These are phyloP conservation scores for Deroplatys truncata DNA, from an alignment of 2,888 invertebrate genomes.

Conservation along the genomic window DNA sequence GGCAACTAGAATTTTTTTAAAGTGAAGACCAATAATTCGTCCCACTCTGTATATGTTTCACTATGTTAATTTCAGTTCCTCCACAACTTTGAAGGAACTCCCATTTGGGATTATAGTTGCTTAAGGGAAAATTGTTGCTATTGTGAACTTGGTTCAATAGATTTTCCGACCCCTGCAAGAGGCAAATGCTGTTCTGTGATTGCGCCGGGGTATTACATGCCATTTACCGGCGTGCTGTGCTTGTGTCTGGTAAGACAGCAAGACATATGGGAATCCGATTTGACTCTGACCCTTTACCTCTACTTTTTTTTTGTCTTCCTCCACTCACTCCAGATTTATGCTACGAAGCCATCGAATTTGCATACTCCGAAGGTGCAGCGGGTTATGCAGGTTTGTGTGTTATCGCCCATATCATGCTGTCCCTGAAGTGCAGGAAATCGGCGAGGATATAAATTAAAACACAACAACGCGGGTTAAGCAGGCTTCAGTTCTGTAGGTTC, in stretches of 20 bases:
- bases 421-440: not conserved
- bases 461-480: not conserved
- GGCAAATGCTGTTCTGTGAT: not conserved
- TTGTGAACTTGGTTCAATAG: too few species aligned
- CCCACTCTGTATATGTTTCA: too few species aligned
- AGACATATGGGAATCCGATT: not conserved
- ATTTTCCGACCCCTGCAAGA: too few species aligned
- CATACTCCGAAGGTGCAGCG: not conserved
- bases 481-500: not conserved
- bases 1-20: too few species aligned
- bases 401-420: not conserved
- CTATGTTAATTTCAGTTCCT: too few species aligned
- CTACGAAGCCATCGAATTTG: not conserved
- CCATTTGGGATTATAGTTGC: too few species aligned
- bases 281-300: not conserved
- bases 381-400: not conserved
- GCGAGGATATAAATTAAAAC: not conserved
- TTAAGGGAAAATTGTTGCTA: too few species aligned
- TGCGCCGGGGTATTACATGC: not conserved
- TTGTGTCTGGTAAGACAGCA: not conserved
- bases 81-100: too few species aligned
- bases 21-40: too few species aligned
- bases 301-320: not conserved
- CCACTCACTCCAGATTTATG: not conserved
- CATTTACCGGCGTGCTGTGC: not conserved